Percentiles rank a stretch among this genome's conserved stretches.
Evolutionary conservation across 2,797 vertebrate genomes (phyloP).

Genomic region (Dendrocincla tyrannina): DNA sequence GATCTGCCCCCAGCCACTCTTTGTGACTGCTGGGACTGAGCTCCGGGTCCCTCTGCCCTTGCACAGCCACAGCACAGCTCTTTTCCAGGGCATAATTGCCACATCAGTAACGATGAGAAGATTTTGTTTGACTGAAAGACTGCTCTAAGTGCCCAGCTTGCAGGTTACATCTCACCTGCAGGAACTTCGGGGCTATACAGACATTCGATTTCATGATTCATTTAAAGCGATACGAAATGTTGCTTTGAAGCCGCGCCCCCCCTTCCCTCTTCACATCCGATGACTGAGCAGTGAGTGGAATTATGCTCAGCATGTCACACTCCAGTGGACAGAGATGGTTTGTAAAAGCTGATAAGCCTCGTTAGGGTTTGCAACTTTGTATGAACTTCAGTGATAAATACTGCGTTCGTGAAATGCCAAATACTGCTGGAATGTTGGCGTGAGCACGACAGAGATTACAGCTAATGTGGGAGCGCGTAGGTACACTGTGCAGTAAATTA

Average conservation of each 20-base stretch:
- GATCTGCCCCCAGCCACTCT: neutral
- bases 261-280: neutral
- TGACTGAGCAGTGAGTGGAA: constrained; percentile 19
- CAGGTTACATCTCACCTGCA: constrained; percentile 56
- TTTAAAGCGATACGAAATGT: neutral
- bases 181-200: neutral
- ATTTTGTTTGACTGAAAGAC: constrained; percentile 37
- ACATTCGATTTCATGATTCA: constrained; percentile 36
- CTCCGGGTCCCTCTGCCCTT: neutral
- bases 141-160: constrained; percentile 13
- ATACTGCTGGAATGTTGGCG: constrained; percentile 25
- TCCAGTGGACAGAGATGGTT: constrained; percentile 19
- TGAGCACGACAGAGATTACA: constrained; percentile 43
- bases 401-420: constrained; percentile 45
- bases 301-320: neutral
- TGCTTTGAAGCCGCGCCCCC: neutral
- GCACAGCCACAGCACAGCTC: accelerated
- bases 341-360: constrained; percentile 53
- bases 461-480: constrained; percentile 36
- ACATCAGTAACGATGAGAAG: neutral
- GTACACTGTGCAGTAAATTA: constrained; percentile 52
- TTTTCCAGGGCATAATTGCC: neutral
- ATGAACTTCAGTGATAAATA: constrained; percentile 67
- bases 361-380: constrained; percentile 49
- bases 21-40: neutral